Evolutionary conservation across 1,140 invertebrate genomes (phyloP).

Genomic region (Thalassaphorura encarpata): DNA sequence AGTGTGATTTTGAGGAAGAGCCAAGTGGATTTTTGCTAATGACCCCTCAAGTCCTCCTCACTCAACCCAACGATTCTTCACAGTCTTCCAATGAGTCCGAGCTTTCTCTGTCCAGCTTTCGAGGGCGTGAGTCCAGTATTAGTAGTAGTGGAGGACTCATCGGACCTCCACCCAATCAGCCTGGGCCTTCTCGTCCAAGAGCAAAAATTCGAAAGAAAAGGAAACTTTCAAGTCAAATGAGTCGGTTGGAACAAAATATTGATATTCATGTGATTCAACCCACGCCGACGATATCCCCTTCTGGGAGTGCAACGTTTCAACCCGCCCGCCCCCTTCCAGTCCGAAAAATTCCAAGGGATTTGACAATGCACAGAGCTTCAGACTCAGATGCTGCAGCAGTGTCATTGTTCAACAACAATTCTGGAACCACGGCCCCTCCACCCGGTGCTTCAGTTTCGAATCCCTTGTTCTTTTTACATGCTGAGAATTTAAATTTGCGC

Average conservation of each 20-base stretch:
- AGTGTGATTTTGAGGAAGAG: no score
- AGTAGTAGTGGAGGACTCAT: background rate
- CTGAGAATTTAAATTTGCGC: constrained; percentile 25
- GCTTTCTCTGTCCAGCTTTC: background rate
- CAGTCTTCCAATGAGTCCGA: constrained; percentile 7
- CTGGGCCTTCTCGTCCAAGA: no score
- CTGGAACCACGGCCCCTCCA: no score
- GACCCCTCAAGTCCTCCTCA: constrained; percentile 32
- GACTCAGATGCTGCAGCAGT: background rate
- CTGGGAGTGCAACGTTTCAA: constrained; percentile 52
- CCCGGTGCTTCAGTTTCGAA: no score
- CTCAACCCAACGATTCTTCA: background rate
- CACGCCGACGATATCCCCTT: constrained; percentile 67
- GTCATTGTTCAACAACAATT: no score
- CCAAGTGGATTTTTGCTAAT: no score
- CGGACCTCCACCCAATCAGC: no score
- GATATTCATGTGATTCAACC: constrained; percentile 63
- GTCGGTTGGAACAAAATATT: constrained; percentile 52
- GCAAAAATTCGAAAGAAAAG: background rate
- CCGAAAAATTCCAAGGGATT: background rate
- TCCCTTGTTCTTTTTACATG: constrained; percentile 20
- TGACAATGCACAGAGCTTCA: background rate
- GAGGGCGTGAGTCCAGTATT: background rate
- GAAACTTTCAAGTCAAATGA: background rate
- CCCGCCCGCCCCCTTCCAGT: background rate